Percentiles rank a stretch among this genome's conserved stretches.
These are phyloP conservation scores for Danaus melanippus DNA, from an alignment of 1,140 invertebrate species.

Conservation along the genomic window DNA sequence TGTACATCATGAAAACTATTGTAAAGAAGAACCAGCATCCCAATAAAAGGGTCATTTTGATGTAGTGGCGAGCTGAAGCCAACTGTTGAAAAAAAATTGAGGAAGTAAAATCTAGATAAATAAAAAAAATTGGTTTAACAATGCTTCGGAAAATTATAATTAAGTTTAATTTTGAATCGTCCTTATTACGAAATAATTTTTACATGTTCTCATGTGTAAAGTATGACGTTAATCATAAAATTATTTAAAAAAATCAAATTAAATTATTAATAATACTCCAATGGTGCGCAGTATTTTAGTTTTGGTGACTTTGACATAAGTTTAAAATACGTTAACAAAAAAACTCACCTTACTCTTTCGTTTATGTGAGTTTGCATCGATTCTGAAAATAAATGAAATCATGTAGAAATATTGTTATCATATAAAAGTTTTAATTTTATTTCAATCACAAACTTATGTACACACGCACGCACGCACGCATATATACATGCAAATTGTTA, in stretches of 20 bases:
- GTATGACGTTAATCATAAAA: too few relatives aligned
- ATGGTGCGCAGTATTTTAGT: background rate
- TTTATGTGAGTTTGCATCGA: conserved; percentile 10
- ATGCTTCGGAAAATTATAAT: too few relatives aligned
- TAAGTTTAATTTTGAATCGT: too few relatives aligned
- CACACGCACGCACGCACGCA: too few relatives aligned
- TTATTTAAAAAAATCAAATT: background rate
- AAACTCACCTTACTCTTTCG: conserved; percentile 15
- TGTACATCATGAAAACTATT: conserved; percentile 77
- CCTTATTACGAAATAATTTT: too few relatives aligned
- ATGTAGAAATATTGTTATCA: background rate
- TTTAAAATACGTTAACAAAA: too few relatives aligned
- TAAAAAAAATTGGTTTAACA: background rate
- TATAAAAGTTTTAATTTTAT: too few relatives aligned
- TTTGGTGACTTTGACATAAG: too few relatives aligned
- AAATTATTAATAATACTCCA: background rate
- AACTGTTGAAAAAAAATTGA: conserved; percentile 21
- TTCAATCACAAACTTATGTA: too few relatives aligned
- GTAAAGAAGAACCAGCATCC: conserved; percentile 75
- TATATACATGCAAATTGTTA: too few relatives aligned
- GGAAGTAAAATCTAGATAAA: background rate
- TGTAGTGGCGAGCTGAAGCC: conserved; percentile 29
- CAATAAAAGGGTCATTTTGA: conserved; percentile 63
- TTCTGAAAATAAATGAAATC: conserved; percentile 15
- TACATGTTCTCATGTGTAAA: background rate